These are phyloP conservation scores for Brachypteracias leptosomus DNA, from an alignment of 2,113 vertebrate genomes.

Conservation along the genomic window DNA sequence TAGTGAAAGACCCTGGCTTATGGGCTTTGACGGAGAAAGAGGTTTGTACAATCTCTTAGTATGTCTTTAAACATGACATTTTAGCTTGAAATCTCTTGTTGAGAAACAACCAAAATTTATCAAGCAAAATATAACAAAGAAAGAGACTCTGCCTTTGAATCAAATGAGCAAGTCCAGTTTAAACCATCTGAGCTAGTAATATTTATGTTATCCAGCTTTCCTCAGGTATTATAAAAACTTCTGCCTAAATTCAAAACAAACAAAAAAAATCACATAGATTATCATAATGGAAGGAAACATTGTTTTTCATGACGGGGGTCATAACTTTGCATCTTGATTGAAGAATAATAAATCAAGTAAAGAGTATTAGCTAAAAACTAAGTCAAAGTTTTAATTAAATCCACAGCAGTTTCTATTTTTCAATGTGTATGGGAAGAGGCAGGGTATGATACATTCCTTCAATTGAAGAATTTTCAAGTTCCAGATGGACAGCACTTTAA, in stretches of 20 bases:
- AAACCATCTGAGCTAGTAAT: neutral
- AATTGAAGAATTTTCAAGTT: constrained; percentile 37
- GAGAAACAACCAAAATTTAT: neutral
- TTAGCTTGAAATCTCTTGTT: neutral
- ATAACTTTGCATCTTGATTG: constrained; percentile 2
- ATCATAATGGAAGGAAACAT: neutral
- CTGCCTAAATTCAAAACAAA: neutral
- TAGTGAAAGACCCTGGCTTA: neutral
- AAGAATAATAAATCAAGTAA: constrained; percentile 50
- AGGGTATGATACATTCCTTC: constrained; percentile 28
- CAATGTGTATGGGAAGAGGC: neutral
- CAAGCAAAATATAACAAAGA: neutral
- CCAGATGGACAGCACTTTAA: constrained; percentile 48
- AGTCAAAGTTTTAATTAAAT: constrained; percentile 59
- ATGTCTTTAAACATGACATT: neutral
- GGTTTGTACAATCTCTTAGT: neutral
- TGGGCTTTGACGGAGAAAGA: neutral
- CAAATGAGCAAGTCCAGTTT: neutral
- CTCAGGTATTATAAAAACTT: neutral
- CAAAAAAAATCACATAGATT: neutral
- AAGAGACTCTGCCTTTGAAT: neutral
- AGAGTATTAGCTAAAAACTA: constrained; percentile 42
- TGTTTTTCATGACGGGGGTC: neutral
- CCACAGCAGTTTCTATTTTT: constrained; percentile 41
- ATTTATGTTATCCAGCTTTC: neutral